A percentile compares a stretch with the other conserved stretches of the same genome.
phyloP scores from a whole-genome alignment of 2,888 invertebrate species.

The Cheilosia urbana region DNA sequence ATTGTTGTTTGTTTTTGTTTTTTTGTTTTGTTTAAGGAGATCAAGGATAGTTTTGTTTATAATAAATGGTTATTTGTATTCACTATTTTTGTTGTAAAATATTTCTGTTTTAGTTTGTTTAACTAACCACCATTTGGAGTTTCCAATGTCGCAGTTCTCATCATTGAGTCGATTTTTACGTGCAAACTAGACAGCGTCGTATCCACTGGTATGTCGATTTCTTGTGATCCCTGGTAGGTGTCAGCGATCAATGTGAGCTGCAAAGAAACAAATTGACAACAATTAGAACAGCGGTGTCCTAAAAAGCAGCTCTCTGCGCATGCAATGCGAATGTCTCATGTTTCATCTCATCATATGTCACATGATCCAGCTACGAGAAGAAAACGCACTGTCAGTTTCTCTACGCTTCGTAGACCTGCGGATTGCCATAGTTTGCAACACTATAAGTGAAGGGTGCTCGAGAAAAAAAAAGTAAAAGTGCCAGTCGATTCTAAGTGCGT shows the following conservation, averaged over 20 bases:
- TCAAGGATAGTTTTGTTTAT: constrained; percentile 57
- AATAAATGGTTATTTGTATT: constrained; percentile 13
- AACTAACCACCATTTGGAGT: constrained; percentile 84
- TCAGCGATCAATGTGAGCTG: constrained; percentile 82
- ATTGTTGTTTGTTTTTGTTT: neutral
- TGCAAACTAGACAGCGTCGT: constrained; percentile 82
- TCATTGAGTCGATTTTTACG: constrained; percentile 82
- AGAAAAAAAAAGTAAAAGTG: constrained; percentile 63
- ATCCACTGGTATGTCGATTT: constrained; percentile 82
- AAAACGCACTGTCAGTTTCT: constrained; percentile 46
- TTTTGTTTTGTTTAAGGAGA: constrained; percentile 42
- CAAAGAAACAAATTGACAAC: constrained; percentile 39
- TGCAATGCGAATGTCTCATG: constrained; percentile 1
- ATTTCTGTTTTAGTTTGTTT: constrained; percentile 23
- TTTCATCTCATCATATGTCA: constrained; percentile 12
- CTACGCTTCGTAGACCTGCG: constrained; percentile 43
- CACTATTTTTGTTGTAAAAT: constrained; percentile 11
- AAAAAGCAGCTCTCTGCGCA: neutral
- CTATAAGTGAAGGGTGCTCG: constrained; percentile 52
- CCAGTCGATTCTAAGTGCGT: constrained; percentile 65
- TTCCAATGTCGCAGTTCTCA: constrained; percentile 81
- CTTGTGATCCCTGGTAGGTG: constrained; percentile 81
- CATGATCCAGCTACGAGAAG: constrained; percentile 49
- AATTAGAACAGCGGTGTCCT: constrained; percentile 14
- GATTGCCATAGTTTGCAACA: constrained; percentile 55